Evolutionary conservation across 2,113 vertebrate genomes (phyloP), one percentile per base, ranked within the genome.

Genomic region (Callionymus lyra): DNA sequence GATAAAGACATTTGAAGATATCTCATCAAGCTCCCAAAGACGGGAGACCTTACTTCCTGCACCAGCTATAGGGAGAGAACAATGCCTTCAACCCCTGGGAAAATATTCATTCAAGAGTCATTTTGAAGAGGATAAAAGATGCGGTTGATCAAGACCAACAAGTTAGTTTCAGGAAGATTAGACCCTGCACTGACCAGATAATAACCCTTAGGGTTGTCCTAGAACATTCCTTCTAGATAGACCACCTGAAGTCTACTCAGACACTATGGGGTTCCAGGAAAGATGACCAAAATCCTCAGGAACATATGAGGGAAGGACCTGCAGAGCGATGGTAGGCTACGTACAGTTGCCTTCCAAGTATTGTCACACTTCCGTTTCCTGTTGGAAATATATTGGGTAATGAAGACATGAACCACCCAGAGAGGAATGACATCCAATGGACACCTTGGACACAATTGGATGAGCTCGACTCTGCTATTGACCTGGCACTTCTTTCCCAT

Each of bases 401-500:
- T 12, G 10, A 41, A 19, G 39, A 41, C 39, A 41, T 21, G 6
- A 9, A 21, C 10, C 9, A 18, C 16, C 5, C 39, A 2, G 21
- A 41, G 12, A 19, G 16, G 17, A 41, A 41, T n/a, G n/a, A n/a
- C n/a, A n/a, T n/a, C n/a, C n/a, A n/a, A n/a, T n/a, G n/a, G n/a
- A 40, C 38, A 40, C 38, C 12, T 10, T 40, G 38, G 10, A 18
- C 38, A 14, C 21, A 43, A 19, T 14, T 31, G 16, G 12, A 31
- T 17, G 16, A 43, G 9, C 21, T 42, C 9, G 41, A 31, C 21
- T 43, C 31, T 16, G n/a, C 41, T 6, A 6, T 31, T 31, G 21
- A 31, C 41, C 41, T 31, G 12, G n/a, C 41, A 17, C 21, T 43
- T 31, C 18, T 43, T 31, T 43, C 27, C 17, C 39, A 10, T 12